A percentile compares a stretch with the other conserved stretches of the same genome.
phyloP scores from a whole-genome alignment of 2,797 vertebrate genomes.

The Parambassis ranga region DNA sequence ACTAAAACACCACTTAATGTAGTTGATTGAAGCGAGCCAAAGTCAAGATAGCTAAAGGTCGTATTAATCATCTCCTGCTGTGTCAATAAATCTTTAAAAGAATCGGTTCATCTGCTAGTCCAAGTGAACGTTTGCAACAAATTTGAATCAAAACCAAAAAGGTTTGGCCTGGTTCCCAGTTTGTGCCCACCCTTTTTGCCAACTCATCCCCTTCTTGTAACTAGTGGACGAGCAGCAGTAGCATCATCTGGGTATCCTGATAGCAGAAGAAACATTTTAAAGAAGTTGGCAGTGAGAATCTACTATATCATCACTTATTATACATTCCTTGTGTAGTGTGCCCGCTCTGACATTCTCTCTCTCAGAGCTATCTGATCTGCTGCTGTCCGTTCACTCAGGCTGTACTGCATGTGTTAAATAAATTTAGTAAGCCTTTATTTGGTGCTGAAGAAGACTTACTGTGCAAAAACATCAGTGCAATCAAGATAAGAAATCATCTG shows the following conservation, averaged over 20 bases:
- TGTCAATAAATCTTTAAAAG: too few relatives aligned
- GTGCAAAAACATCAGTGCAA: constrained; percentile 5
- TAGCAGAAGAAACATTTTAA: not conserved
- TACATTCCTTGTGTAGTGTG: constrained; percentile 30
- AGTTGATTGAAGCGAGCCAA: not conserved
- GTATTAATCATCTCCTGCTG: too few relatives aligned
- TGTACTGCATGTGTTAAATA: constrained; percentile 13
- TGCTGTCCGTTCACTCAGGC: constrained; percentile 5
- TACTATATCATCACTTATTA: constrained; percentile 13
- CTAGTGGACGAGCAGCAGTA: not conserved
- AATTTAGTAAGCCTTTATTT: constrained; percentile 11
- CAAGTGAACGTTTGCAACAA: too few relatives aligned
- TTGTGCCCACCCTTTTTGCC: constrained; percentile 7
- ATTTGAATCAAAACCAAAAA: too few relatives aligned
- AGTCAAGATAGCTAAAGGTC: not conserved
- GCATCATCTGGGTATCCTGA: constrained; percentile 1
- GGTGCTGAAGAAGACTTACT: constrained; percentile 1
- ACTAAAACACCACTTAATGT: not conserved
- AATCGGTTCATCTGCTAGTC: too few relatives aligned
- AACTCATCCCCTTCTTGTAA: not conserved
- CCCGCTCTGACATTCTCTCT: not conserved
- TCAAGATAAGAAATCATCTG: constrained; percentile 2
- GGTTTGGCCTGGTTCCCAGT: constrained; percentile 30
- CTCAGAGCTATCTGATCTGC: constrained; percentile 13
- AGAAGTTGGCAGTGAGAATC: not conserved